Evolutionary conservation across 2,797 vertebrate genomes (phyloP).

Genomic region (Betta splendens): DNA sequence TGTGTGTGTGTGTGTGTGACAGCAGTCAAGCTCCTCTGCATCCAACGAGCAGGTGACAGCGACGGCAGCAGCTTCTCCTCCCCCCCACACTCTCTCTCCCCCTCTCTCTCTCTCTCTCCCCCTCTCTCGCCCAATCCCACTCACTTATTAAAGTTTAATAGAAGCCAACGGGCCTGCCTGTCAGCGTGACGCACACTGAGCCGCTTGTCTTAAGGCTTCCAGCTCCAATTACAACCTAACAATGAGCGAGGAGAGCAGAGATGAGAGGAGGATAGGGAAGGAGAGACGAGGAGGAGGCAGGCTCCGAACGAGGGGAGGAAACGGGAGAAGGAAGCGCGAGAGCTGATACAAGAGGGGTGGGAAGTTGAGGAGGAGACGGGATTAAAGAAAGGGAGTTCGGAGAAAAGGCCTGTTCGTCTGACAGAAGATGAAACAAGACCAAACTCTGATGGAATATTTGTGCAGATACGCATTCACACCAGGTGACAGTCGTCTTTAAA

Average conservation of each 20-base stretch:
- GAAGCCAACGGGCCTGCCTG: constrained; percentile 73
- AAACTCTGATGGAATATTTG: constrained; percentile 15
- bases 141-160: constrained; percentile 79
- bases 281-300: not conserved
- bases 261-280: not conserved
- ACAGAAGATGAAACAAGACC: constrained; percentile 13
- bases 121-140: constrained; percentile 51
- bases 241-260: constrained; percentile 41
- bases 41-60: constrained; percentile 47
- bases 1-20: constrained; percentile 36
- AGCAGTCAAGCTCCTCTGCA: constrained; percentile 34
- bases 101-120: constrained; percentile 49
- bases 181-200: constrained; percentile 64
- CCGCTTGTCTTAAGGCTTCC: constrained; percentile 65
- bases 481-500: constrained; percentile 24
- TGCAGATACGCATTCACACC: not conserved
- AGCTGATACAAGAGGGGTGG: constrained; percentile 30
- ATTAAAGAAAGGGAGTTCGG: constrained; percentile 22
- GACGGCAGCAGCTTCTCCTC: constrained; percentile 41
- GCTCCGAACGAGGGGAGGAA: constrained; percentile 1
- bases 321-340: constrained; percentile 1
- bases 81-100: constrained; percentile 48
- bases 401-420: not conserved
- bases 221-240: constrained; percentile 78
- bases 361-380: constrained; percentile 17